Conservation (phyloP, 2,888 invertebrate species). For the Meganola albula region DNA sequence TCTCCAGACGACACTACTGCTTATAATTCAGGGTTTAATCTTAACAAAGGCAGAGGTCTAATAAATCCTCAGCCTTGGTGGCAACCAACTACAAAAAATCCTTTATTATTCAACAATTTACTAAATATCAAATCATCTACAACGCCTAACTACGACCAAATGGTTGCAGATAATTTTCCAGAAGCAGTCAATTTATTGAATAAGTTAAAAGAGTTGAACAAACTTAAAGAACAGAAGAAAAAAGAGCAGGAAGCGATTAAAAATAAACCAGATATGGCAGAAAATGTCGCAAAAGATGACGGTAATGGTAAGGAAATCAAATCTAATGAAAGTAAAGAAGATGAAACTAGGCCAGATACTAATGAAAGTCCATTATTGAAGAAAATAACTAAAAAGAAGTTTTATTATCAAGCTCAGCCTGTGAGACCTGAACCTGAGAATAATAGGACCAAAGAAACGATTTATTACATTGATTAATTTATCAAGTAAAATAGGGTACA, state of each 20-base stretch:
- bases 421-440: conserved; percentile 36
- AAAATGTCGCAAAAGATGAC: not conserved
- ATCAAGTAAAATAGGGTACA: too few relatives aligned
- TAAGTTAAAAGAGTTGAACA: conserved; percentile 30
- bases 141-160: conserved; percentile 9
- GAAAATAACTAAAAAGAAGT: conserved; percentile 25
- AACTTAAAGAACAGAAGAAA: conserved; percentile 27
- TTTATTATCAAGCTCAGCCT: conserved; percentile 35
- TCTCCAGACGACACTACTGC: too few relatives aligned
- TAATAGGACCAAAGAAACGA: conserved; percentile 18
- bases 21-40: too few relatives aligned
- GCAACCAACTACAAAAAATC: too few relatives aligned
- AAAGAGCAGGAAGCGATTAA: not conserved
- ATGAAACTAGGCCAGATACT: not conserved
- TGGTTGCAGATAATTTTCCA: conserved; percentile 21
- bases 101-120: too few relatives aligned
- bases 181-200: conserved; percentile 23
- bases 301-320: not conserved
- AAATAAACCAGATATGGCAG: not conserved
- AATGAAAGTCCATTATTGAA: not conserved
- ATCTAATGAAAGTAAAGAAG: not conserved
- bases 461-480: conserved; percentile 34
- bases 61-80: too few relatives aligned
- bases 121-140: too few relatives aligned
- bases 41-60: too few relatives aligned